These are phyloP conservation scores for Eulemur rufifrons DNA, from an alignment of 2,113 vertebrate species.

Conservation along the genomic window DNA sequence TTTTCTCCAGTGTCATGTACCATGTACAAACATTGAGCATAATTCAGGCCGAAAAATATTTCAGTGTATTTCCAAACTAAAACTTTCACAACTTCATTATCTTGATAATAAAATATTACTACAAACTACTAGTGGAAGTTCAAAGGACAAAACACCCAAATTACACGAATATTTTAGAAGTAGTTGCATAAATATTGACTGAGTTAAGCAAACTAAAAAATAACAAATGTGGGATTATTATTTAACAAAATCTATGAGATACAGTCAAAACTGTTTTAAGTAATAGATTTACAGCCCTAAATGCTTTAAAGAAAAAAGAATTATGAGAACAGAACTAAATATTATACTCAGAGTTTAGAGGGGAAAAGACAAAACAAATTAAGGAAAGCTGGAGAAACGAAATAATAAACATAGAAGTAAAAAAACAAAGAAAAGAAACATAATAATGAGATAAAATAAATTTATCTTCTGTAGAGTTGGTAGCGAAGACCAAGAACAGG, in stretches of 20 bases:
- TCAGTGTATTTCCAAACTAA: background rate
- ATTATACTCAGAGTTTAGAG: background rate
- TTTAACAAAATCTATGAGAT: background rate
- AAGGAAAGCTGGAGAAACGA: background rate
- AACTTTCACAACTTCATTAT: background rate
- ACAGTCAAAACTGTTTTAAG: background rate
- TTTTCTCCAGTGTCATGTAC: background rate
- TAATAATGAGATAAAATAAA: background rate
- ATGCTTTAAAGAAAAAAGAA: background rate
- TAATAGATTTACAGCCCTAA: background rate
- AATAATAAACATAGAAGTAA: background rate
- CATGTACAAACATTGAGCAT: background rate
- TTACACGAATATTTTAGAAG: slow-evolving; percentile 10
- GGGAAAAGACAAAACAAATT: background rate
- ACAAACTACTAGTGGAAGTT: background rate
- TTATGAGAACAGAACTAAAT: background rate
- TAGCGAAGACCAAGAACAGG: background rate
- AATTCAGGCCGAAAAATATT: background rate
- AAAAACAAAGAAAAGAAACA: background rate
- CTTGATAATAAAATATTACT: background rate
- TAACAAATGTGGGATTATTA: background rate
- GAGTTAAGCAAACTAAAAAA: background rate
- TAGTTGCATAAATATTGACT: background rate
- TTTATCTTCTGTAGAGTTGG: background rate
- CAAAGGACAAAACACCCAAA: background rate